phyloP scores from a whole-genome alignment of 2,797 vertebrate genomes.

The Spinus olivaceus region DNA sequence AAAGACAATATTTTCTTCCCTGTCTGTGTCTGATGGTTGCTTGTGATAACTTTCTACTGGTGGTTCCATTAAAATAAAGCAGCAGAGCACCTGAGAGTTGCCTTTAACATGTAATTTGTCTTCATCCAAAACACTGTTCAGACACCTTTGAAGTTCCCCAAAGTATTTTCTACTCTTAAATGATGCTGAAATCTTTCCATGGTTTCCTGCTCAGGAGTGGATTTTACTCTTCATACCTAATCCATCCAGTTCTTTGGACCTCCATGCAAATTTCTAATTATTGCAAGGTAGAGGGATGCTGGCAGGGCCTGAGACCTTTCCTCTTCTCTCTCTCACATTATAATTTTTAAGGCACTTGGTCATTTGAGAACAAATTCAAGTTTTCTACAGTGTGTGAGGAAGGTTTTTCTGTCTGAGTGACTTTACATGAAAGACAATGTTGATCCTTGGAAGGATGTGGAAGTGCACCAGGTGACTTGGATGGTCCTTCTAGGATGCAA shows the following conservation, averaged over 20 bases:
- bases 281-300: background rate
- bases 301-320: background rate
- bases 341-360: background rate
- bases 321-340: background rate
- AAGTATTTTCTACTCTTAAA: background rate
- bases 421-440: background rate
- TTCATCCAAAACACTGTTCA: background rate
- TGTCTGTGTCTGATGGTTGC: background rate
- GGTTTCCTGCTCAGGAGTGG: background rate
- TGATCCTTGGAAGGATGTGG: background rate
- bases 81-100: background rate
- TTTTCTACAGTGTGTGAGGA: background rate
- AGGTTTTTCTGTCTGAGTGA: background rate
- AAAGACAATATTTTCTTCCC: background rate
- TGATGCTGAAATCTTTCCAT: background rate
- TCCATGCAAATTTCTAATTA: background rate
- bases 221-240: background rate
- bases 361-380: background rate
- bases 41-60: background rate
- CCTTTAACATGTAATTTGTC: background rate
- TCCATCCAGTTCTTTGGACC: background rate
- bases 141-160: background rate
- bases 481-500: background rate
- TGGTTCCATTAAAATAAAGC: background rate
- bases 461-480: background rate